Percentiles rank a stretch among this genome's conserved stretches.
These are phyloP conservation scores for Cantharis nigra DNA, from an alignment of 2,888 invertebrate genomes.

Conservation along the genomic window DNA sequence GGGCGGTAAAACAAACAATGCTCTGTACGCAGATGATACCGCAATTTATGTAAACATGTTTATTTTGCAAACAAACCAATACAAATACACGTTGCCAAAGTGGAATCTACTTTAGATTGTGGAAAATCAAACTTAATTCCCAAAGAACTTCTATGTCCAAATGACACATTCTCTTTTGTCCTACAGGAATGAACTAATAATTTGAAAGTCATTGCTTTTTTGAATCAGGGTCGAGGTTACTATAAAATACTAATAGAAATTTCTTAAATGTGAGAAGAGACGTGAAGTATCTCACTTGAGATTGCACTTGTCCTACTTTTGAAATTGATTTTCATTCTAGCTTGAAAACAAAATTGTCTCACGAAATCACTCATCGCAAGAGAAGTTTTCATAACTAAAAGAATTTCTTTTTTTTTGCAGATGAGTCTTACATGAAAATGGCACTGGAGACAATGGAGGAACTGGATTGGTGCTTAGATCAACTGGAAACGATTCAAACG, in stretches of 20 bases:
- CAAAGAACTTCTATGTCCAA: too few relatives aligned
- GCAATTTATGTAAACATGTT: too few relatives aligned
- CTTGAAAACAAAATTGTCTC: background rate
- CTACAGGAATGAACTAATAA: too few relatives aligned
- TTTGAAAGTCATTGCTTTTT: background rate
- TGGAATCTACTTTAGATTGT: too few relatives aligned
- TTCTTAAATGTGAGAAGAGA: background rate
- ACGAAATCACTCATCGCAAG: background rate
- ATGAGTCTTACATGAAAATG: slow-evolving; percentile 91
- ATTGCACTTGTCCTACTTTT: background rate
- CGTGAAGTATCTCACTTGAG: background rate
- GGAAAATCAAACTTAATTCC: too few relatives aligned
- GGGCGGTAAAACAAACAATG: too few relatives aligned
- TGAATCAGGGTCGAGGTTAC: background rate
- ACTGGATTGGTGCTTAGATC: slow-evolving; percentile 99
- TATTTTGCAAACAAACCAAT: too few relatives aligned
- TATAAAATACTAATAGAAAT: background rate
- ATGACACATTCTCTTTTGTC: too few relatives aligned
- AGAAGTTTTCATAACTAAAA: background rate
- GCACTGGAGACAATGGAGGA: slow-evolving; percentile 97
- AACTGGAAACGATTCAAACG: slow-evolving; percentile 98
- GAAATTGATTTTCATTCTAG: background rate
- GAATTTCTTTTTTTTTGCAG: slow-evolving; percentile 56
- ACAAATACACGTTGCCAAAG: too few relatives aligned
- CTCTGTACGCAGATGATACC: too few relatives aligned